Evolutionary conservation across 1,140 invertebrate genomes (phyloP), one percentile per base, ranked within the genome.

Genomic region (Medauroidea extradentata): DNA sequence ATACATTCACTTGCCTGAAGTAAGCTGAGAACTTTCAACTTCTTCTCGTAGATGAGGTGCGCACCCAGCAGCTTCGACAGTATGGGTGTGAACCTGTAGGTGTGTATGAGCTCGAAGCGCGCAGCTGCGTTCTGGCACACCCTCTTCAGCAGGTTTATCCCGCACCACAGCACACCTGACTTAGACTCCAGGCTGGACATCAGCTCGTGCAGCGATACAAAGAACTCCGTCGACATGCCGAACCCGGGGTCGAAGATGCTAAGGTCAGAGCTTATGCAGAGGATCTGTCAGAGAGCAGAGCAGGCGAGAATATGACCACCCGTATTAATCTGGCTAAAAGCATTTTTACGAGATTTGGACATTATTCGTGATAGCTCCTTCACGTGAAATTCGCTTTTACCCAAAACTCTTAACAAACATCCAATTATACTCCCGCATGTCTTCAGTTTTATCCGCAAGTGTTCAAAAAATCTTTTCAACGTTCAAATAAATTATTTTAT

Each of bases 31-130:
- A 83, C 62, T 50, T 76, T 75, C 27, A 78, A 72, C 73, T 78
- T 80, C 62, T 83, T 82, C 23, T 81, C 77, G 63, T 71, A 73
- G 57, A 73, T 74, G 57, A 81, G 71, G 24, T 78, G 68, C 53
- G 75, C 67, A 65, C 72, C 77, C n/a, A 87, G 68, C 34, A 86
- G 64, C 62, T 78, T 74, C 9, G 83, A 75, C 13, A 88, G 67
- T 55, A 83, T 79, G 21, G 84, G 84, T 63, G 85, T 73, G 70
- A 86, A 88, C 75, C 84, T 84, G 62, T 85, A 88, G 2, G 80
- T 86, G 57, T 86, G 81, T 27, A 84, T 83, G 0, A 88, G 71
- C 16, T 79, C 78, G 66, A 81, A 71, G 63, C 80, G 77, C 18
- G 83, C 80, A 57, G 74, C 75, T 4, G 77, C 67, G 69, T 86